Percentiles rank a stretch among this genome's conserved stretches.
phyloP scores from a whole-genome alignment of 2,113 vertebrate species.

The Cairina moschata region DNA sequence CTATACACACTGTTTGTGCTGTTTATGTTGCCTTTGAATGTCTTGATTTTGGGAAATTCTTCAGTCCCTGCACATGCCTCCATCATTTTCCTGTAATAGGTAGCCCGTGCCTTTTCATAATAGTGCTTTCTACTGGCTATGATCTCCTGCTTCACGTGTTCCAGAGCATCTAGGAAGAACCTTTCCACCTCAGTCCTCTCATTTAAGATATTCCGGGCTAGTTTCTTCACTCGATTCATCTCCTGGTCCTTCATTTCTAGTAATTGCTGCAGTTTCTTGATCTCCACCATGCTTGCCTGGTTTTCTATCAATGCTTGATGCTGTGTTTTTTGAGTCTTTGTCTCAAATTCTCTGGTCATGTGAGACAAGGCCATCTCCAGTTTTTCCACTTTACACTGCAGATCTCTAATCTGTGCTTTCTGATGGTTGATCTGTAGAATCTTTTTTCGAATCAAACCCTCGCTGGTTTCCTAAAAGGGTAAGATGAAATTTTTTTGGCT shows the following conservation, averaged over 20 bases:
- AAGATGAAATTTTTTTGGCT: background rate
- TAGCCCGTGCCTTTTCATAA: conserved; percentile 79
- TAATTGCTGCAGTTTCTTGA: conserved; percentile 82
- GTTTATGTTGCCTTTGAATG: conserved; percentile 80
- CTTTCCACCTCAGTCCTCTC: conserved; percentile 84
- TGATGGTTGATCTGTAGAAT: conserved; percentile 75
- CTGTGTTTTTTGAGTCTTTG: conserved; percentile 55
- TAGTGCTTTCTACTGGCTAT: conserved; percentile 74
- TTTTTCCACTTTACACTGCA: conserved; percentile 73
- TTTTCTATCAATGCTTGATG: conserved; percentile 42
- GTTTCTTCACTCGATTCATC: conserved; percentile 80
- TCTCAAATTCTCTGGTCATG: conserved; percentile 67
- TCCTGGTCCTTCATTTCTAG: conserved; percentile 83
- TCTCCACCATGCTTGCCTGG: conserved; percentile 72
- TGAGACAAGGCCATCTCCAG: conserved; percentile 75
- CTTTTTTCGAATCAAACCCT: conserved; percentile 79
- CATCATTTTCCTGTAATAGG: conserved; percentile 78
- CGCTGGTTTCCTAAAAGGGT: conserved; percentile 79
- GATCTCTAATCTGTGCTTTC: conserved; percentile 70
- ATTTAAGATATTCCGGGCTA: conserved; percentile 79
- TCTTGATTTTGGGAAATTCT: conserved; percentile 83
- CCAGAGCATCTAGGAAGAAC: conserved; percentile 86
- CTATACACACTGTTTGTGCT: conserved; percentile 86
- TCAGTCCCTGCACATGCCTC: conserved; percentile 69
- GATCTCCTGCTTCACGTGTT: conserved; percentile 84